Evolutionary conservation across 2,888 invertebrate genomes (phyloP).

Genomic region (Exephanes ischioxanthus): DNA sequence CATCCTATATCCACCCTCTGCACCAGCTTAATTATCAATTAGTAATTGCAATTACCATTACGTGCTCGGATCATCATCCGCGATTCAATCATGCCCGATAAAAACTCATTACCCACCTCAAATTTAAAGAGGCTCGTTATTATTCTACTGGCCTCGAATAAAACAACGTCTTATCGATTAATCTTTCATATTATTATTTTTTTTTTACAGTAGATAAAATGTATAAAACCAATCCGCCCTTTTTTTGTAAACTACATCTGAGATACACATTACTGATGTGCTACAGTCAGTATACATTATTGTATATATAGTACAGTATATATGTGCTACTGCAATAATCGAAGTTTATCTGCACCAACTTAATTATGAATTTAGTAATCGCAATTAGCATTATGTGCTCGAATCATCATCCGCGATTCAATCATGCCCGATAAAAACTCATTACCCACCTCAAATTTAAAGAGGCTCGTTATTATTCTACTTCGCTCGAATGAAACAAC

Average conservation of each 20-base stretch:
- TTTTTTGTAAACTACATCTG: no score
- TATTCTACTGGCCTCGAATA: background rate
- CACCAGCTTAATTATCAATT: slow-evolving; percentile 56
- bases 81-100: slow-evolving; percentile 35
- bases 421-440: slow-evolving; percentile 16
- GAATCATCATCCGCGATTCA: slow-evolving; percentile 35
- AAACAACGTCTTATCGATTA: background rate
- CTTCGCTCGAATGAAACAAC: background rate
- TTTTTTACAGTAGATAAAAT: no score
- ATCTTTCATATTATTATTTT: background rate
- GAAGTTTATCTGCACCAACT: background rate
- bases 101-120: slow-evolving; percentile 8
- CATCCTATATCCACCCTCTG: slow-evolving; percentile 24
- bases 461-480: background rate
- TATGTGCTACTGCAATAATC: no score
- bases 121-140: background rate
- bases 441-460: slow-evolving; percentile 1
- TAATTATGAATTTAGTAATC: slow-evolving; percentile 61
- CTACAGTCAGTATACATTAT: no score
- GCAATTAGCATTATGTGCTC: slow-evolving; percentile 58
- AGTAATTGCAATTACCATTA: slow-evolving; percentile 59
- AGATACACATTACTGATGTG: no score
- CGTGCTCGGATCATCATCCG: slow-evolving; percentile 43
- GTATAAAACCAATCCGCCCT: no score
- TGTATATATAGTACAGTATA: no score